Evolutionary conservation across 2,113 vertebrate genomes (phyloP).

Genomic region (Lota lota): DNA sequence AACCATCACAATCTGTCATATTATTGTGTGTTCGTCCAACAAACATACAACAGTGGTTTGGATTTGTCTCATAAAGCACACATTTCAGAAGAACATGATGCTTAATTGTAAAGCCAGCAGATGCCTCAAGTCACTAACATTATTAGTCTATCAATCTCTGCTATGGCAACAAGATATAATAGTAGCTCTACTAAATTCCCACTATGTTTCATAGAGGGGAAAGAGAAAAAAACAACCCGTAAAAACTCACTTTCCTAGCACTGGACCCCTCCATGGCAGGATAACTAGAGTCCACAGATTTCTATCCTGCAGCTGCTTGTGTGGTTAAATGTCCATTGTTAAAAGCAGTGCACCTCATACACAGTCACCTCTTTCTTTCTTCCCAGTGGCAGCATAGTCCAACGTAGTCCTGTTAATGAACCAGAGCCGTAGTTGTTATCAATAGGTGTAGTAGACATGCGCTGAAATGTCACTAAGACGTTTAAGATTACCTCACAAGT

Average conservation of each 20-base stretch:
- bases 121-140: too few relatives aligned
- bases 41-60: too few relatives aligned
- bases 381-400: conserved; percentile 17
- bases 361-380: conserved; percentile 31
- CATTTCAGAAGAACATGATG: too few relatives aligned
- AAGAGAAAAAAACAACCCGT: neutral
- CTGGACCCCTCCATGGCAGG: conserved; percentile 59
- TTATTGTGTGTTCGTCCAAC: too few relatives aligned
- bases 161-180: too few relatives aligned
- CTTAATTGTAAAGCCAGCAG: too few relatives aligned
- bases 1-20: too few relatives aligned
- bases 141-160: too few relatives aligned
- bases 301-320: conserved; percentile 9
- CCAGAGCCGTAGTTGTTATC: conserved; percentile 28
- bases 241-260: conserved; percentile 62
- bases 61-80: too few relatives aligned
- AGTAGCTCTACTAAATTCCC: too few relatives aligned
- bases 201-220: too few relatives aligned
- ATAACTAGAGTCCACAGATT: conserved; percentile 30
- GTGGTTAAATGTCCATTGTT: conserved; percentile 51
- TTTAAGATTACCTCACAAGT: conserved; percentile 66
- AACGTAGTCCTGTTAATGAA: conserved; percentile 42
- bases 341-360: conserved; percentile 38
- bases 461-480: conserved; percentile 65
- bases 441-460: conserved; percentile 54